Conservation (phyloP, 2,113 vertebrate genomes). For the Engraulis encrasicolus region DNA sequence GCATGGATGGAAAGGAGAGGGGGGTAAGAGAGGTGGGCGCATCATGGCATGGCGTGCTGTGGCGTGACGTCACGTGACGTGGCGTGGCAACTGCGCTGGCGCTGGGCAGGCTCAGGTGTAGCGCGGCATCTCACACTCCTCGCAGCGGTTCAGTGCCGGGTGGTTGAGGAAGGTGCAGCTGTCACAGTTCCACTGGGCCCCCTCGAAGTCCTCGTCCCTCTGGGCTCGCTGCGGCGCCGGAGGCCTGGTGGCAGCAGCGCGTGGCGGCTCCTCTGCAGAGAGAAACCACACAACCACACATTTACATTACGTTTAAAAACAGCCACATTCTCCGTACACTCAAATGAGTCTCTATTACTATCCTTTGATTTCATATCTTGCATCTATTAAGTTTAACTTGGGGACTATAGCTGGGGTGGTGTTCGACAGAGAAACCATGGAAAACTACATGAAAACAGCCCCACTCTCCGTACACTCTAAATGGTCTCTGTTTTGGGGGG, state of each 20-base stretch:
- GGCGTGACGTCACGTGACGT: background rate
- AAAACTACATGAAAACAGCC: no score
- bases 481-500: no score
- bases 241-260: background rate
- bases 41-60: slow-evolving; percentile 45
- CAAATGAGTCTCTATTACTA: no score
- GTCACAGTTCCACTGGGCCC: slow-evolving; percentile 96
- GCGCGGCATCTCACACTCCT: slow-evolving; percentile 98
- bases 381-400: no score
- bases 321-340: no score
- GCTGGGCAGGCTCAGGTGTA: slow-evolving; percentile 84
- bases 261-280: slow-evolving; percentile 59
- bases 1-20: background rate
- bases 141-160: slow-evolving; percentile 96
- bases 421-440: no score
- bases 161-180: slow-evolving; percentile 99
- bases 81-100: slow-evolving; percentile 45
- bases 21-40: slow-evolving; percentile 28
- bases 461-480: no score
- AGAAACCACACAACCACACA: background rate
- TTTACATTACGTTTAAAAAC: no score
- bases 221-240: slow-evolving; percentile 72
- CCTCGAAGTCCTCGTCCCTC: slow-evolving; percentile 97
- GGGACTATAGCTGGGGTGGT: no score
- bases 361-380: no score